Evolutionary conservation across 2,888 invertebrate genomes (phyloP), one percentile per base, ranked within the genome.

Genomic region (Eudasyphora cyanicolor): DNA sequence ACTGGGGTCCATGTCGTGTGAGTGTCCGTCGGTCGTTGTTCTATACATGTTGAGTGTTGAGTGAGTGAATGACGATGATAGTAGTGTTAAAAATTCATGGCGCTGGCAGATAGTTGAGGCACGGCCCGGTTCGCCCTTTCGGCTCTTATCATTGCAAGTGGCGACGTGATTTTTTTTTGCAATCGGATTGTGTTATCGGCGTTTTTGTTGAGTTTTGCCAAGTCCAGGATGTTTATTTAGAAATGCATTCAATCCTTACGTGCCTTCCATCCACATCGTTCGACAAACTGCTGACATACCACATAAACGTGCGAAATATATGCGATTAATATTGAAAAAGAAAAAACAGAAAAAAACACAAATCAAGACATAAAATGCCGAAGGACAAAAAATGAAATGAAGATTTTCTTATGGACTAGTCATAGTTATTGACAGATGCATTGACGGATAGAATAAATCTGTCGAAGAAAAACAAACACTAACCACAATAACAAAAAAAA

Each of bases 191-290:
- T 57, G 32, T 60, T 76, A 21, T 32, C 14, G 10, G 75, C 60
- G 14, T 14, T 60, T 60, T 70, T 42, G 21, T 57, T 60, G 29
- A 57, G 57, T 29, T 70, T 49, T 24, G 0, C 7, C 42, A 69
- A 62, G n/a, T 60, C 57, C 29, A 38, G 76, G 19, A 57, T 57
- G 19, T 69, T 69, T 45, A 69, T 12, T 67, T 57, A 3, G 2
- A 19, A 69, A 69, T 29, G 27, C 42, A 69, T 57, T 69, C 42
- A 57, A 76, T 76, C 38, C 38, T 64, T 38, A 54, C 24, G 54
- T 54, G 54, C 17, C 10, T 51, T 51, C 21, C 51, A 5, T 51
- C 21, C 51, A 51, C 5, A 24, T 51, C 51, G 2, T 24, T 7
- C 8, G 21, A n/a, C 45, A 45, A 45, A n/a, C n/a, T 45, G 45